phyloP scores from a whole-genome alignment of 2,888 invertebrate species.

The Spilarctia lutea region DNA sequence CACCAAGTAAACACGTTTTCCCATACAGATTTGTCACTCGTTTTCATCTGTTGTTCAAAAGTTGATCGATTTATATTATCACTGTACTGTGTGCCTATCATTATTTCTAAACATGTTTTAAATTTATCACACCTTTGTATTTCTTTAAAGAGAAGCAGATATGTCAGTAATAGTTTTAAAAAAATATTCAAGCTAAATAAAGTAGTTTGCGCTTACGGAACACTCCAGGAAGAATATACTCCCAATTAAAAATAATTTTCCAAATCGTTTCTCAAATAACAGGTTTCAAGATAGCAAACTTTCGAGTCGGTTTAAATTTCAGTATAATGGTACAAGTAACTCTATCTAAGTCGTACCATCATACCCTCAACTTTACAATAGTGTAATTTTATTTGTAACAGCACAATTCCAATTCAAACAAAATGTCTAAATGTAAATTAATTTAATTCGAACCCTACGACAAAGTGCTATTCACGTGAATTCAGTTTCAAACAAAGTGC shows the following conservation, averaged over 20 bases:
- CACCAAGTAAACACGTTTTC: no score
- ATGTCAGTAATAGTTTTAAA: not conserved
- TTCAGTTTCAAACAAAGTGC: conserved; percentile 12
- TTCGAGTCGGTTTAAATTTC: not conserved
- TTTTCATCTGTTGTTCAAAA: no score
- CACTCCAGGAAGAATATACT: not conserved
- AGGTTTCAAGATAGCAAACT: not conserved
- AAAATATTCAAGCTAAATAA: not conserved
- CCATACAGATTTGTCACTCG: not conserved
- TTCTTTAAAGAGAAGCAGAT: no score
- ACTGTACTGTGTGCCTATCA: no score
- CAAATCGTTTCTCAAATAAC: not conserved
- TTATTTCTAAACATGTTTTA: no score
- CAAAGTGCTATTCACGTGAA: conserved; percentile 8
- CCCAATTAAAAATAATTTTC: not conserved
- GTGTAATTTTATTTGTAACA: not conserved
- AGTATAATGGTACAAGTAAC: not conserved
- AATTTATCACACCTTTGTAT: no score
- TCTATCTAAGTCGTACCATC: not conserved
- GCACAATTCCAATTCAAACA: conserved; percentile 3
- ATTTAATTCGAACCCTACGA: conserved; percentile 11
- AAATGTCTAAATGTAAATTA: not conserved
- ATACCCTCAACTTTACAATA: not conserved
- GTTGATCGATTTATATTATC: no score
- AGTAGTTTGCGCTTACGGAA: not conserved